A percentile compares a stretch with the other conserved stretches of the same genome.
Evolutionary conservation across 2,888 invertebrate genomes (phyloP).

Genomic region (Cataglyphis cursor): DNA sequence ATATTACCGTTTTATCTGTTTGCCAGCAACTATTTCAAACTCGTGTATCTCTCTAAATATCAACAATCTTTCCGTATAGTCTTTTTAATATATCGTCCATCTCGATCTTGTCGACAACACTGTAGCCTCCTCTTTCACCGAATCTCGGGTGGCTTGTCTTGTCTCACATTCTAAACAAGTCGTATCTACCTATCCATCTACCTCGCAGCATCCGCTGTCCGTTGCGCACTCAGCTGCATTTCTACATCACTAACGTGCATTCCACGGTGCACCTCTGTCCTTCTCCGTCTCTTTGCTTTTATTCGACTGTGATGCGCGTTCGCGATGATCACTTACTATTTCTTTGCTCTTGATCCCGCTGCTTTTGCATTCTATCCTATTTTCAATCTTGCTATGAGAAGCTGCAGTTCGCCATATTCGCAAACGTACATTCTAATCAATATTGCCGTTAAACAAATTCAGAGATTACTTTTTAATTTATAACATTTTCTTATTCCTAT

Average conservation of each 20-base stretch:
- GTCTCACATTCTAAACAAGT: slow-evolving; percentile 53
- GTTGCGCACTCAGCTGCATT: slow-evolving; percentile 57
- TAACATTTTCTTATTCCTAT: background rate
- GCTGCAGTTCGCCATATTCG: slow-evolving; percentile 28
- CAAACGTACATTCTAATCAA: slow-evolving; percentile 21
- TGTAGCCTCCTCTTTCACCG: slow-evolving; percentile 44
- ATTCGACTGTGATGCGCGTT: slow-evolving; percentile 31
- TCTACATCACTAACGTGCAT: slow-evolving; percentile 59
- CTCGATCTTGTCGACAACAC: slow-evolving; percentile 51
- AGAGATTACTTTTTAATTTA: background rate
- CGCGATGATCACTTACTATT: slow-evolving; percentile 46
- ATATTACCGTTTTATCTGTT: slow-evolving; percentile 18
- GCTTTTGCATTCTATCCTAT: slow-evolving; percentile 42
- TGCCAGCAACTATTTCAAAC: slow-evolving; percentile 11
- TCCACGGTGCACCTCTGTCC: slow-evolving; percentile 51
- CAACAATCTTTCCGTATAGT: slow-evolving; percentile 23
- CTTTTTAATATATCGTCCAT: slow-evolving; percentile 50
- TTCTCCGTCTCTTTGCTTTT: slow-evolving; percentile 32
- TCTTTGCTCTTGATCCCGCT: slow-evolving; percentile 18
- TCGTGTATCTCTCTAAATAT: slow-evolving; percentile 5
- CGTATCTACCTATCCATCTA: slow-evolving; percentile 50
- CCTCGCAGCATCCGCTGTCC: slow-evolving; percentile 36
- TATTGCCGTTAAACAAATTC: background rate
- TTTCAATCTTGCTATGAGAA: slow-evolving; percentile 59
- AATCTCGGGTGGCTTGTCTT: slow-evolving; percentile 49